Evolutionary conservation across 2,113 vertebrate species (phyloP).

Genomic region (Cynocephalus volans): DNA sequence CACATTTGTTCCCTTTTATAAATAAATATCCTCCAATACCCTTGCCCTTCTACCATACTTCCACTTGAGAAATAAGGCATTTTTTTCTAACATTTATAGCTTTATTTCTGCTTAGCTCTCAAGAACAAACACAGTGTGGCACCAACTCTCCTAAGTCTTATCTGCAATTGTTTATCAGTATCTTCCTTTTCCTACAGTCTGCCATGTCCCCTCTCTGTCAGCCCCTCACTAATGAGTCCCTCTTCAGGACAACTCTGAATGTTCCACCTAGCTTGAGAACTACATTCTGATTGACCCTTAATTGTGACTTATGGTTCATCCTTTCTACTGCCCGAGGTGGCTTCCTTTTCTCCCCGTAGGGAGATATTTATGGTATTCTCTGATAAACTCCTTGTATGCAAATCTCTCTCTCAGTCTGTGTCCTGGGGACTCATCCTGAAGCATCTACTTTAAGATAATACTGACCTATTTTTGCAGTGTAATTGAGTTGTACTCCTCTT

Average conservation of each 20-base stretch:
- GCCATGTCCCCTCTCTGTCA: neutral
- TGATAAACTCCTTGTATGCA: neutral
- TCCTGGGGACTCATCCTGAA: neutral
- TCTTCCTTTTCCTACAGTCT: neutral
- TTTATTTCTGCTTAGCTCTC: slow-evolving; percentile 32
- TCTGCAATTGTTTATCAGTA: neutral
- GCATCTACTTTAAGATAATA: neutral
- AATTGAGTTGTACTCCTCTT: neutral
- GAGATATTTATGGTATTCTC: neutral
- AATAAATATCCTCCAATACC: neutral
- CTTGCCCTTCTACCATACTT: neutral
- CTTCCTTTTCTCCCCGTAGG: neutral
- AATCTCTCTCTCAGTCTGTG: neutral
- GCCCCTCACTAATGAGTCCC: neutral
- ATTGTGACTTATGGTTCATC: neutral
- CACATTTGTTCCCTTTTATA: neutral
- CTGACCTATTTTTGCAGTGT: neutral
- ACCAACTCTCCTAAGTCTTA: neutral
- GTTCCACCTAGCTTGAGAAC: neutral
- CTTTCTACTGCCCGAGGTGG: neutral
- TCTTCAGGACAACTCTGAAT: neutral
- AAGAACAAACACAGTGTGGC: neutral
- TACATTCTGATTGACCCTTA: neutral
- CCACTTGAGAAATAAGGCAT: neutral
- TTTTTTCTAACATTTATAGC: neutral